Evolutionary conservation across 1,140 invertebrate species (phyloP).

Genomic region (Drosophila virilis): DNA sequence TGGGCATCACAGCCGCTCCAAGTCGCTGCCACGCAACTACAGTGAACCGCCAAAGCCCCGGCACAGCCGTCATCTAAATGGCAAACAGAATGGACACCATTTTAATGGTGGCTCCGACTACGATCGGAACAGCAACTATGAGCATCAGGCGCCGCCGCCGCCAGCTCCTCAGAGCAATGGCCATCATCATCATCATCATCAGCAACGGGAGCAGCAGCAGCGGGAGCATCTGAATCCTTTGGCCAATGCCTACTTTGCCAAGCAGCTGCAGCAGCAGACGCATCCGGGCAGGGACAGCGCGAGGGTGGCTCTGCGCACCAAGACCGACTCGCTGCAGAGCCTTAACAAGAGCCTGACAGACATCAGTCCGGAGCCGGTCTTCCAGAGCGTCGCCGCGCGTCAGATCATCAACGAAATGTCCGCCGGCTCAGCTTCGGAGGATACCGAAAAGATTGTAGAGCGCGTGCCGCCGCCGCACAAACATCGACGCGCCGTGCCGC

Average conservation of each 20-base stretch:
- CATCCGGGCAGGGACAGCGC: slow-evolving; percentile 71
- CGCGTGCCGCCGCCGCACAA: slow-evolving; percentile 83
- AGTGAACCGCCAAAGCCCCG: slow-evolving; percentile 70
- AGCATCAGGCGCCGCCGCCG: slow-evolving; percentile 69
- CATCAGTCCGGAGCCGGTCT: slow-evolving; percentile 87
- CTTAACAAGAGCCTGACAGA: slow-evolving; percentile 83
- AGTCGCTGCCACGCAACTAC: slow-evolving; percentile 76
- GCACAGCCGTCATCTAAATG: slow-evolving; percentile 62
- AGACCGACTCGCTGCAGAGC: slow-evolving; percentile 83
- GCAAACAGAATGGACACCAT: slow-evolving; percentile 72
- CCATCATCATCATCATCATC: slow-evolving; percentile 68
- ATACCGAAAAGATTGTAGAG: slow-evolving; percentile 81
- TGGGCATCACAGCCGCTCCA: slow-evolving; percentile 71
- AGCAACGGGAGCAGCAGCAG: slow-evolving; percentile 45
- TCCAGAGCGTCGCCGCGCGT: slow-evolving; percentile 93
- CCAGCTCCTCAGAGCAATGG: slow-evolving; percentile 65
- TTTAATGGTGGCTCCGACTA: slow-evolving; percentile 62
- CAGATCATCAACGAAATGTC: slow-evolving; percentile 94
- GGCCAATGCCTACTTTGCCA: slow-evolving; percentile 81
- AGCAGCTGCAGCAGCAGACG: slow-evolving; percentile 74
- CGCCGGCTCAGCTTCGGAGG: slow-evolving; percentile 85
- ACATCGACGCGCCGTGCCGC: slow-evolving; percentile 88
- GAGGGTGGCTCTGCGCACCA: slow-evolving; percentile 70
- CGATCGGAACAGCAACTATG: slow-evolving; percentile 80
- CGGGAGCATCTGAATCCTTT: slow-evolving; percentile 77